Conservation (phyloP, 2,113 vertebrate genomes). For the Plestiodon gilberti region DNA sequence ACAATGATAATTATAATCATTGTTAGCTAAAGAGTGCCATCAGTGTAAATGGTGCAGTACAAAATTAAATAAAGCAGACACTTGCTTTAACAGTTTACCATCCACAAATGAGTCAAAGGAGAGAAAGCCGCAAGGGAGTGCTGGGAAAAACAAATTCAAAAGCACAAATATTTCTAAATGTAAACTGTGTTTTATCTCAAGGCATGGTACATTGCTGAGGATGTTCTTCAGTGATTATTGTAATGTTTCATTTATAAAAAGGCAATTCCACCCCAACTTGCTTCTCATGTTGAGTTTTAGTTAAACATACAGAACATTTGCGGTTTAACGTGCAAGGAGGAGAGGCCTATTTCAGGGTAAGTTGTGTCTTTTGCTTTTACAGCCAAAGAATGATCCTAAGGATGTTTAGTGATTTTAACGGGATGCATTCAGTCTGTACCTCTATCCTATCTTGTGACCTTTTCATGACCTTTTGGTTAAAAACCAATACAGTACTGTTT, state of each 20-base stretch:
- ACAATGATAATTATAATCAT: not conserved
- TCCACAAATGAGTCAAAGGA: not conserved
- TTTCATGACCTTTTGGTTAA: not conserved
- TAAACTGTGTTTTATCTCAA: not conserved
- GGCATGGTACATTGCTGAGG: not conserved
- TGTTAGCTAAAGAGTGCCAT: not conserved
- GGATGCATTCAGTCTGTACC: not conserved
- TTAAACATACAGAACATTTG: not conserved
- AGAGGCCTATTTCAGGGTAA: not conserved
- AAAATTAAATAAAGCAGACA: slow-evolving; percentile 12
- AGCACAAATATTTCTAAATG: not conserved
- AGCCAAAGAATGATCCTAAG: not conserved
- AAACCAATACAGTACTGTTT: not conserved
- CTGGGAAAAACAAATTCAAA: not conserved
- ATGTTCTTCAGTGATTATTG: not conserved
- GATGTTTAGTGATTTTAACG: not conserved
- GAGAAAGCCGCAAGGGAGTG: not conserved
- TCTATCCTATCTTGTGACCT: not conserved
- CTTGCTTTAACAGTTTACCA: not conserved
- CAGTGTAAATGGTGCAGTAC: not conserved
- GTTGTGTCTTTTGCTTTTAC: not conserved
- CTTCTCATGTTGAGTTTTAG: not conserved
- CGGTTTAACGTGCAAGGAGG: not conserved
- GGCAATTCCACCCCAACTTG: no score
- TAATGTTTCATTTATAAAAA: not conserved